Evolutionary conservation across 1,140 invertebrate genomes (phyloP), one percentile per base, ranked within the genome.

Genomic region (Sitophilus oryzae): DNA sequence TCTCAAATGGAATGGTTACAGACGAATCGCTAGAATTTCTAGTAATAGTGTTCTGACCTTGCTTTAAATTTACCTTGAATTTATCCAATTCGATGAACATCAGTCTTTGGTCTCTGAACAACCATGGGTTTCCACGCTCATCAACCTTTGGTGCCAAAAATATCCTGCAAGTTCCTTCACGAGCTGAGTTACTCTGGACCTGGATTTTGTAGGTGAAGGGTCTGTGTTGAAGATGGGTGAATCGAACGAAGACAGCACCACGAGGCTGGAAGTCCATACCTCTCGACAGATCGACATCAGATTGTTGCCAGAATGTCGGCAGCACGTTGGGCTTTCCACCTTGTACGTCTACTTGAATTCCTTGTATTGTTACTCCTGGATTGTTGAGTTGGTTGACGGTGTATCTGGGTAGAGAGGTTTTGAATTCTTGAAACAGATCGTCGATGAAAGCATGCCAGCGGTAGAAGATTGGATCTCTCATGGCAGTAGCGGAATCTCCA

Each of bases 381-480:
- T 80, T 88, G 50, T 79, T 73, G 57, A 89, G 71, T 81, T 86
- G 59, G 51, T 79, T 72, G 9, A 66, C 61, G 0, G 71, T 79
- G 59, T 88, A 88, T 43, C 78, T 69, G 1, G 79, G 72, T 16
- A 91, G 69, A 3, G 81, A 82, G 20, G 75, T 77, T 71, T 92
- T 92, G 69, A 85, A 82, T 61, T 85, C 77, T 52, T 81, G 75
- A 74, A 91, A 91, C 3, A 34, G 5, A 9, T 30, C 80, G 61
- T 93, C 87, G 16, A 92, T 76, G 61, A 82, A 85, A 3, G 84
- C 81, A 62, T 92, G 90, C 84, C 83, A 90, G 66, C 85, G 81
- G 70, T 91, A 93, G 73, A 93, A 92, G 8, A 88, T 72, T 0
- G 90, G 89, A 71, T 93, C 90, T 8, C 89, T 77, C 86, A 88